A percentile compares a stretch with the other conserved stretches of the same genome.
Conservation (phyloP, 2,113 vertebrate genomes). For the Malurus melanocephalus region DNA sequence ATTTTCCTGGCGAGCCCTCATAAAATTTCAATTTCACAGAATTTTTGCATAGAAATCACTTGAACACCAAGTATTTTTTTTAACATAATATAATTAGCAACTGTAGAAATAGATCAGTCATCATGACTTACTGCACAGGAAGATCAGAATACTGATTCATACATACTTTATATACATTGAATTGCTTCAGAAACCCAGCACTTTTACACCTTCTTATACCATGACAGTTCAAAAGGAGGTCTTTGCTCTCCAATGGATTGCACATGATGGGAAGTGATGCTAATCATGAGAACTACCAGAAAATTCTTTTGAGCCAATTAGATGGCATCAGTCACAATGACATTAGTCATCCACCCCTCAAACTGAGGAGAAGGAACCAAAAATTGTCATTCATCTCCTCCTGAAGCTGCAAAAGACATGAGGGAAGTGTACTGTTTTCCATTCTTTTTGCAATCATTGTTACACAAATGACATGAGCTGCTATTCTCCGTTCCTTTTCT, state of each 20-base stretch:
- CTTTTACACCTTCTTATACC: slow-evolving; percentile 8
- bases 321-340: slow-evolving; percentile 53
- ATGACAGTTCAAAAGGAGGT: background rate
- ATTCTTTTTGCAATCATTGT: background rate
- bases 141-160: slow-evolving; percentile 59
- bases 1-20: background rate
- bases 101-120: slow-evolving; percentile 55
- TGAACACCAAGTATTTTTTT: slow-evolving; percentile 31
- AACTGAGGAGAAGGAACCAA: slow-evolving; percentile 44
- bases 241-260: slow-evolving; percentile 2
- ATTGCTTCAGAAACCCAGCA: background rate
- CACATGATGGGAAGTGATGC: slow-evolving; percentile 58
- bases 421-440: slow-evolving; percentile 35
- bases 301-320: slow-evolving; percentile 9
- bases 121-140: slow-evolving; percentile 43
- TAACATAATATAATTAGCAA: slow-evolving; percentile 55
- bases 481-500: slow-evolving; percentile 17
- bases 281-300: slow-evolving; percentile 42
- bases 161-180: slow-evolving; percentile 18
- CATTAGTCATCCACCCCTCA: slow-evolving; percentile 55
- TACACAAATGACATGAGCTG: slow-evolving; percentile 3
- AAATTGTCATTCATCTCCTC: slow-evolving; percentile 24
- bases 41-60: slow-evolving; percentile 36
- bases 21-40: slow-evolving; percentile 2
- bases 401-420: background rate